Evolutionary conservation across 37 sponge, comb jelly and placozoan genomes (phyloP).

Genomic region (Agelas oroides): DNA sequence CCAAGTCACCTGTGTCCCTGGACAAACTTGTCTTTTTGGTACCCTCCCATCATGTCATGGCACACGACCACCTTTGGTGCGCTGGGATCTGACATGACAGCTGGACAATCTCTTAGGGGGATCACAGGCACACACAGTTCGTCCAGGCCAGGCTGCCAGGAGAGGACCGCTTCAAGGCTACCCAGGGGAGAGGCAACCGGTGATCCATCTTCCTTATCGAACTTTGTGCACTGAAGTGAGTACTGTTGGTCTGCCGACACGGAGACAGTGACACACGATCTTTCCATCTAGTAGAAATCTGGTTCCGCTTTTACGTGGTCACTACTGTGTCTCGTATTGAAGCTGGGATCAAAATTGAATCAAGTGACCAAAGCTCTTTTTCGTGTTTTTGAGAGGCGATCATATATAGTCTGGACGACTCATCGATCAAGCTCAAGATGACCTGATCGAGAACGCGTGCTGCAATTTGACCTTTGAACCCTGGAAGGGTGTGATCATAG

Average conservation of each 20-base stretch:
- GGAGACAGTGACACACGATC: too few relatives aligned
- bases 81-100: neutral
- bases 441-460: too few relatives aligned
- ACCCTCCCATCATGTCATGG: slow-evolving; percentile 99
- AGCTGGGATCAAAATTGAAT: too few relatives aligned
- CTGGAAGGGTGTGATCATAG: too few relatives aligned
- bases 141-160: slow-evolving; percentile 74
- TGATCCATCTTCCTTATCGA: slow-evolving; percentile 1
- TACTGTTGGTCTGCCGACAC: neutral
- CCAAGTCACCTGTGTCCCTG: slow-evolving; percentile 71
- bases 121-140: slow-evolving; percentile 60
- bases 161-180: slow-evolving; percentile 38
- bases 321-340: too few relatives aligned
- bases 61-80: slow-evolving; percentile 82
- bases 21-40: slow-evolving; percentile 79
- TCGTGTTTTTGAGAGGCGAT: too few relatives aligned
- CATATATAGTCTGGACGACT: too few relatives aligned
- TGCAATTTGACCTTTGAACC: too few relatives aligned
- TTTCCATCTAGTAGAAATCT: too few relatives aligned
- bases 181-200: slow-evolving; percentile 42
- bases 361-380: too few relatives aligned
- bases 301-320: too few relatives aligned
- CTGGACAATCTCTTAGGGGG: slow-evolving; percentile 25
- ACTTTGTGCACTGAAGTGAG: neutral
- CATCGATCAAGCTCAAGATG: too few relatives aligned